phyloP scores from a whole-genome alignment of 2,797 vertebrate genomes.

The Diceros bicornis region DNA sequence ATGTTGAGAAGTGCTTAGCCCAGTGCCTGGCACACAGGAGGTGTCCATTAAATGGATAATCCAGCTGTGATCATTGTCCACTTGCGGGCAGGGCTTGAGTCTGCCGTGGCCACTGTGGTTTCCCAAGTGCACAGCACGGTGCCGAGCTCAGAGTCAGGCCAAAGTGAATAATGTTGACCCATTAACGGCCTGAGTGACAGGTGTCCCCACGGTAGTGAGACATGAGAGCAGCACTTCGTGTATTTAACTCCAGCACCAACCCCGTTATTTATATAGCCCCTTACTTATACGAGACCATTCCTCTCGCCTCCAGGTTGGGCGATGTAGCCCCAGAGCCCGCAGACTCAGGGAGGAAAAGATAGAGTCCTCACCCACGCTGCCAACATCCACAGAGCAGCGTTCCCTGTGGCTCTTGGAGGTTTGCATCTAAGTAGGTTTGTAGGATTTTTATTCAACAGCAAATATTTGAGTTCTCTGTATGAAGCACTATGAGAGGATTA shows the following conservation, averaged over 20 bases:
- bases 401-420: not conserved
- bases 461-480: not conserved
- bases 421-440: not conserved
- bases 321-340: accelerated
- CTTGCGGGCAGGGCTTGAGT: not conserved
- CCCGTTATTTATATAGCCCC: not conserved
- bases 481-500: not conserved
- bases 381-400: not conserved
- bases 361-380: not conserved
- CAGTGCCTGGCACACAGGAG: not conserved
- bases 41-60: not conserved
- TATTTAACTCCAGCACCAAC: not conserved
- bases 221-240: not conserved
- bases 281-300: not conserved
- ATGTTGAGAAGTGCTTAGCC: not conserved
- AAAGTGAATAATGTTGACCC: not conserved
- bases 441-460: not conserved
- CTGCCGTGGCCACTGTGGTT: not conserved
- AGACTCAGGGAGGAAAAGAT: not conserved
- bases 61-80: no score
- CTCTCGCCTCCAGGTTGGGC: not conserved
- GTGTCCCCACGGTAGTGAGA: not conserved
- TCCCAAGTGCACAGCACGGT: not conserved
- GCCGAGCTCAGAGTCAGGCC: not conserved
- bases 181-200: not conserved